These are phyloP conservation scores for Malacosoma neustria DNA, from an alignment of 2,888 invertebrate genomes.

Conservation along the genomic window DNA sequence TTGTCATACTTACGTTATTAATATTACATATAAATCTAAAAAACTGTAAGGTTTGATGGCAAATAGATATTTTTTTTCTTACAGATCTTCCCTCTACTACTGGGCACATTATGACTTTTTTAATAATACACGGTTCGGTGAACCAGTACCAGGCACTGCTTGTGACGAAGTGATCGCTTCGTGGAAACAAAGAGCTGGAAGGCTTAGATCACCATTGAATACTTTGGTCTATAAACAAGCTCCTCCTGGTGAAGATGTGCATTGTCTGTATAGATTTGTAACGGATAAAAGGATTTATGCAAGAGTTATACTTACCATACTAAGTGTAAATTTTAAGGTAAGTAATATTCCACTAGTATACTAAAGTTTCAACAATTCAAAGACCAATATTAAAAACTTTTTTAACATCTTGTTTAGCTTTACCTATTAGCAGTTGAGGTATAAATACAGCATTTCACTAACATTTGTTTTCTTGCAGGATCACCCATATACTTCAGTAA, in stretches of 20 bases:
- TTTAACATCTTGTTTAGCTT: too few species aligned
- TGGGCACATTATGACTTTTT: conserved; percentile 97
- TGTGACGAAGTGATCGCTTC: conserved; percentile 93
- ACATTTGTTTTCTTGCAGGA: conserved; percentile 61
- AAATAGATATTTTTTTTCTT: conserved; percentile 5
- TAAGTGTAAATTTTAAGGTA: conserved; percentile 87
- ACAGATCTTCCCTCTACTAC: conserved; percentile 90
- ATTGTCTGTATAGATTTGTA: conserved; percentile 88
- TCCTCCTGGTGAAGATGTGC: conserved; percentile 81
- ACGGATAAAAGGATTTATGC: conserved; percentile 89
- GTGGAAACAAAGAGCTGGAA: conserved; percentile 85
- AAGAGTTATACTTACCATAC: conserved; percentile 84
- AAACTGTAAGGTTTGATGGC: too few species aligned
- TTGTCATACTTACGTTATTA: too few species aligned
- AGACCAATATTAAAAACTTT: too few species aligned
- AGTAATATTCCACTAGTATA: too few species aligned
- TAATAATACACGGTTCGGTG: conserved; percentile 91
- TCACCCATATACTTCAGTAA: conserved; percentile 84
- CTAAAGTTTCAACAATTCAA: too few species aligned
- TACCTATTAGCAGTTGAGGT: too few species aligned
- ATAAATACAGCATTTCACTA: too few species aligned
- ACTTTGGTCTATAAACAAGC: conserved; percentile 90
- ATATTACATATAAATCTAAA: too few species aligned
- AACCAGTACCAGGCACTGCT: conserved; percentile 84
- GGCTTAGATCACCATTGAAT: conserved; percentile 87